A percentile compares a stretch with the other conserved stretches of the same genome.
phyloP scores from a whole-genome alignment of 2,113 vertebrate species.

The Leptosomus discolor region DNA sequence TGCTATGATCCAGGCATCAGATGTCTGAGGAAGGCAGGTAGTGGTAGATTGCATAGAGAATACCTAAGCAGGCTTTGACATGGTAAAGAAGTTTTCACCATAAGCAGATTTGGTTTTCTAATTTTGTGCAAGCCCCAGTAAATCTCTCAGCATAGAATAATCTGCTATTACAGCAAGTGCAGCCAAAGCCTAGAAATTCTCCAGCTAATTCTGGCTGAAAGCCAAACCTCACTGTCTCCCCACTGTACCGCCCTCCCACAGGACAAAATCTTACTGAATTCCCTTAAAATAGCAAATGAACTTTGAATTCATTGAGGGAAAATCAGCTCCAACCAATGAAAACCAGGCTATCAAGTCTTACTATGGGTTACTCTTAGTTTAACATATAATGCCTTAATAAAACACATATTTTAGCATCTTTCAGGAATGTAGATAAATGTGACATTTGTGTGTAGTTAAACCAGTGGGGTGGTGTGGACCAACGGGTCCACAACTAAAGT shows the following conservation, averaged over 20 bases:
- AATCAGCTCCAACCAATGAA: neutral
- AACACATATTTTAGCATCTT: neutral
- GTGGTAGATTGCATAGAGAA: neutral
- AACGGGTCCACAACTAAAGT: neutral
- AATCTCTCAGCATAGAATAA: neutral
- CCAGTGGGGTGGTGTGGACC: neutral
- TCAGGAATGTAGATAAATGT: neutral
- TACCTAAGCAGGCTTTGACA: neutral
- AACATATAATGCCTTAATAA: neutral
- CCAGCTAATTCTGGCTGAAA: neutral
- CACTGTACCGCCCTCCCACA: neutral
- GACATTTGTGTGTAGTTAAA: neutral
- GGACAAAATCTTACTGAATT: neutral
- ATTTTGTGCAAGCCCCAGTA: constrained; percentile 9
- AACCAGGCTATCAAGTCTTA: neutral
- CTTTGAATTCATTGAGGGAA: neutral
- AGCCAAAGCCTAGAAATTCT: constrained; percentile 40
- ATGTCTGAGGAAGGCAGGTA: neutral
- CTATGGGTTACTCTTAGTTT: neutral
- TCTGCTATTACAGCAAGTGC: neutral
- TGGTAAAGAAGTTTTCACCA: neutral
- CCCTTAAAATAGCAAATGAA: constrained; percentile 28
- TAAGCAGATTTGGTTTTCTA: neutral
- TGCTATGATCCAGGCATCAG: neutral
- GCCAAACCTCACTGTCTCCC: neutral